Conservation (phyloP, 2,888 invertebrate species). For the Teleogryllus oceanicus region DNA sequence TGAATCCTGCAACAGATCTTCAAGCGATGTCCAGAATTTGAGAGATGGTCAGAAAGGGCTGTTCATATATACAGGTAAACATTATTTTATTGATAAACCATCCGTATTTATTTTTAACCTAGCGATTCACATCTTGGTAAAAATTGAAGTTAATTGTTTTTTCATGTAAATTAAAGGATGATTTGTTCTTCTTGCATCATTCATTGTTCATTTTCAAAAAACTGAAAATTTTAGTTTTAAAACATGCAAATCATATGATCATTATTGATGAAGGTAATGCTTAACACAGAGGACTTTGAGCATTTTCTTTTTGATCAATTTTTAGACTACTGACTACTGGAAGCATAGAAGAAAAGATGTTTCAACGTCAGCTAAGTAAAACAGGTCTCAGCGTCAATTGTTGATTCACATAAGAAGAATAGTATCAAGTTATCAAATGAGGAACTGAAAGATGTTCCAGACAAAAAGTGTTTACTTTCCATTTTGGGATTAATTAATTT, state of each 20-base stretch:
- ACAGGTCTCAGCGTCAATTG: conserved; percentile 60
- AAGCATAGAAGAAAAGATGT: conserved; percentile 69
- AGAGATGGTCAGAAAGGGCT: conserved; percentile 62
- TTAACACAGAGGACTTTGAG: background rate
- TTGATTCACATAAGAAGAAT: conserved; percentile 51
- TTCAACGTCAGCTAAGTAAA: conserved; percentile 66
- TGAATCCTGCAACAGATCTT: conserved; percentile 70
- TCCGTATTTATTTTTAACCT: no score
- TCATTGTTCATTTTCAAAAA: no score
- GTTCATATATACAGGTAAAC: conserved; percentile 60
- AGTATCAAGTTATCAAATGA: conserved; percentile 53
- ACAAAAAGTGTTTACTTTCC: no score
- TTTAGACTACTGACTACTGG: conserved; percentile 49
- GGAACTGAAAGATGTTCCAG: conserved; percentile 51
- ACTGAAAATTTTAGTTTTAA: no score
- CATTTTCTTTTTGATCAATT: conserved; percentile 1
- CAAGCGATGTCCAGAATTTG: conserved; percentile 62
- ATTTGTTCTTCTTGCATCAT: no score
- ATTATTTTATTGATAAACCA: no score
- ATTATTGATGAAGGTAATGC: no score
- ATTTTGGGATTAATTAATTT: no score
- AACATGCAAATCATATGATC: no score
- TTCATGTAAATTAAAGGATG: no score
- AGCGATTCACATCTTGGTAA: no score
- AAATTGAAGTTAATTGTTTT: no score